Base-by-base conservation (phyloP, 2,797 vertebrate genomes). In the Tauraco hartlaubi region DNA sequence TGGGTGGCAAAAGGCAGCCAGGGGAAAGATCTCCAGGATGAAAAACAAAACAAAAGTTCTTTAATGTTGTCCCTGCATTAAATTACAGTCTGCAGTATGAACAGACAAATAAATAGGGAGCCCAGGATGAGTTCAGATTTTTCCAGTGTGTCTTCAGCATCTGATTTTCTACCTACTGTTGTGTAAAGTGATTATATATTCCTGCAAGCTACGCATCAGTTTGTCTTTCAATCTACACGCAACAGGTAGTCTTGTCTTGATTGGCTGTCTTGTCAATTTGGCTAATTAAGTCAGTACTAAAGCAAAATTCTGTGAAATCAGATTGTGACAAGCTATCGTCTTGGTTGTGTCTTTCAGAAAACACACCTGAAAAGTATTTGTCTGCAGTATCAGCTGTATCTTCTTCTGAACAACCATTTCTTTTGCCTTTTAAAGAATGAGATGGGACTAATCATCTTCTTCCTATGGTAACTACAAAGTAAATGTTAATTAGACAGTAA, bases 371-470 rank as follows among this genome's bases (percentile, higher is more conserved):
- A 95, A 96, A 97, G 85, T 90, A 61, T 96, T 92, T 97, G 94
- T 88, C 94, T 98, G 87, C 95, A 94, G 8, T 95, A 97, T 85
- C 97, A 94, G 33, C 74, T 98, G 52, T 96, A 96, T 78, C 92
- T 93, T 91, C 97, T 97, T 92, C 97, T 98, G 75, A 98, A 97
- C 88, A 97, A 92, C 82, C 97, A 97, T 61, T 96, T 98, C 35
- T 66, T 90, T 41, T 91, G 44, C 61, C 83, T 94, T 92, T 80
- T 97, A 93, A 98, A 97, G 93, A 97, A 96, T 96, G 98, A 98
- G 96, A 98, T 97, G 97, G 98, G 98, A 98, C 97, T 99, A 97
- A 98, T 97, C 97, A 97, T 99, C 98, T 98, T 99, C 96, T 92
- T 99, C 97, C 96, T 99, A 74, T 98, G 99, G 99, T 99, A 99